Conservation (phyloP, 2,888 invertebrate genomes). For the Caenorhabditis sp. region DNA sequence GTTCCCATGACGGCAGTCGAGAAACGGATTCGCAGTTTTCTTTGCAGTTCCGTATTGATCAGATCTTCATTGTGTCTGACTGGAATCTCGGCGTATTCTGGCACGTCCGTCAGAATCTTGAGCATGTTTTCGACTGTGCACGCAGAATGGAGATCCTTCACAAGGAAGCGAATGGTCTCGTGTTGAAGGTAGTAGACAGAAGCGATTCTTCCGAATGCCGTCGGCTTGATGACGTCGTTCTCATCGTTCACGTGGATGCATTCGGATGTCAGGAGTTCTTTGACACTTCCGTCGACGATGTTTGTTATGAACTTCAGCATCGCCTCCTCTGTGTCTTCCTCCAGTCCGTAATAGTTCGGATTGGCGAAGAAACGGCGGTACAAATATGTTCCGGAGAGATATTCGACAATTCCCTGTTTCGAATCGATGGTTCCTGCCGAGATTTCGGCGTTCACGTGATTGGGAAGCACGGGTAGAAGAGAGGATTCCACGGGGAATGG, state of each 20-base stretch:
- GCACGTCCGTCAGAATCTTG: slow-evolving; percentile 85
- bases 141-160: slow-evolving; percentile 84
- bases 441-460: slow-evolving; percentile 96
- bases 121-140: slow-evolving; percentile 86
- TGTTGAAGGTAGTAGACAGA: slow-evolving; percentile 97
- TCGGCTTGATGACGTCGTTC: slow-evolving; percentile 81
- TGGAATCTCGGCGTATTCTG: slow-evolving; percentile 92
- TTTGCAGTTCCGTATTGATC: slow-evolving; percentile 86
- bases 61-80: slow-evolving; percentile 98
- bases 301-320: slow-evolving; percentile 85
- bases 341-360: slow-evolving; percentile 89
- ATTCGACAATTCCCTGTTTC: slow-evolving; percentile 87
- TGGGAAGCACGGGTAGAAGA: slow-evolving; percentile 90
- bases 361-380: slow-evolving; percentile 92
- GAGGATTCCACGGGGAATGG: slow-evolving; percentile 99
- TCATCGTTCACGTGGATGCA: slow-evolving; percentile 87
- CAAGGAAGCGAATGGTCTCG: slow-evolving; percentile 90
- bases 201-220: slow-evolving; percentile 92
- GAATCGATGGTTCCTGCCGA: slow-evolving; percentile 91
- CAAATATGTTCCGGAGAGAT: slow-evolving; percentile 98
- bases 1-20: slow-evolving; percentile 86
- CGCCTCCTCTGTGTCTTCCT: slow-evolving; percentile 82
- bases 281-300: slow-evolving; percentile 87
- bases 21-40: slow-evolving; percentile 77
- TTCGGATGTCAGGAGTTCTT: slow-evolving; percentile 85